Base-by-base conservation (phyloP, 2,113 vertebrate genomes). In the Equus quagga region DNA sequence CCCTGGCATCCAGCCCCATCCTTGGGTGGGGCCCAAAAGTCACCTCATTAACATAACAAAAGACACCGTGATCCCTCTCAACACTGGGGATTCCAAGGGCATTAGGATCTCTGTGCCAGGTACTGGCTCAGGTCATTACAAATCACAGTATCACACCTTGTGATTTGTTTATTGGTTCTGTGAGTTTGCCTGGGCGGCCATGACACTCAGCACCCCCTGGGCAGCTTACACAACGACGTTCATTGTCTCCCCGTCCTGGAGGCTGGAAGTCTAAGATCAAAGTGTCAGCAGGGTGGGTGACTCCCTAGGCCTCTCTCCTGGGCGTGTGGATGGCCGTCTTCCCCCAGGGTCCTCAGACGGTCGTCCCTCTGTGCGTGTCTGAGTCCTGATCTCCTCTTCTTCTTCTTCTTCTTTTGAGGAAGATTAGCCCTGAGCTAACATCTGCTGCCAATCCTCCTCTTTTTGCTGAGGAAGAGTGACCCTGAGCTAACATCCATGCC, bases 221-320 rank as follows among this genome's bases (percentile, higher is more conserved):
- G 26, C 3, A 0, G 44, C 60, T n/a, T 1, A 1, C 4, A n/a
- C 21, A 17, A 1, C 31, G 5, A 6, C 2, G 1, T 2, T 51
- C 21, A 0, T 28, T 1, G 0, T 17, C 44, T n/a, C 72, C 36
- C 1, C 2, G 1, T 13, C 28, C 62, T 31, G 8, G 46, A 69
- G 51, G 36, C 60, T 9, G 6, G 11, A 36, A 0, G 51, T 1
- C 49, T 4, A 0, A 3, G 58, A 11, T 4, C 46, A 8, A 15
- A 36, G 60, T 19, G 72, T 3, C 15, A 0, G 21, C 62, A 49
- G 49, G 28, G 21, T 31, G 3, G 6, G 51, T 2, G 17, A 26
- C 46, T 6, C 46, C 9, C 2, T 4, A 51, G 58, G 69, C 24
- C 67, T 17, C 62, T 33, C 33, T 15, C 60, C 26, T 0, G 13